Evolutionary conservation across 2,797 vertebrate genomes (phyloP).

Genomic region (Falco cherrug): DNA sequence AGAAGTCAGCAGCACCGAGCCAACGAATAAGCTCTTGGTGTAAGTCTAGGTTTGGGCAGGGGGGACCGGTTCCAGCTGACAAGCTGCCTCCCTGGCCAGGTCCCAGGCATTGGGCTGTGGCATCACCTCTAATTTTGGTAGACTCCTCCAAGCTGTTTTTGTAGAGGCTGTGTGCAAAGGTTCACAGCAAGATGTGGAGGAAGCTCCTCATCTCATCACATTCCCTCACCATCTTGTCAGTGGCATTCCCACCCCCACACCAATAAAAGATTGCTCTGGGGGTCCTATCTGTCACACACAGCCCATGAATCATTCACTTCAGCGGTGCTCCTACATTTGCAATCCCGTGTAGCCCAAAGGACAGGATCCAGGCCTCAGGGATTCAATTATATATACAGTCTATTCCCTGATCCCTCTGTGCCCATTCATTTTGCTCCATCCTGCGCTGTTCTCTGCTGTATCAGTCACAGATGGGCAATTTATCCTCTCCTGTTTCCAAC

Average conservation of each 20-base stretch:
- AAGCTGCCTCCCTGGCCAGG: background rate
- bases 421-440: background rate
- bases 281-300: slow-evolving; percentile 10
- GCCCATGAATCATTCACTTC: slow-evolving; percentile 36
- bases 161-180: background rate
- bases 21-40: background rate
- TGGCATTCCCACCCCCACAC: background rate
- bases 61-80: background rate
- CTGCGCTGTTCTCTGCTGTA: background rate
- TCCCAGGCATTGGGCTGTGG: background rate
- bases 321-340: background rate
- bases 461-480: slow-evolving; percentile 17
- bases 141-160: background rate
- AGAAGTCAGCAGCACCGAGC: background rate
- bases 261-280: background rate
- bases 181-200: slow-evolving; percentile 7
- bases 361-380: background rate
- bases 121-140: background rate
- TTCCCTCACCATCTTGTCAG: slow-evolving; percentile 16
- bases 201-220: background rate
- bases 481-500: background rate
- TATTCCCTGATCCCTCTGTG: background rate
- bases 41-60: background rate
- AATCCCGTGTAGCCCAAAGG: slow-evolving; percentile 2
- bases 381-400: background rate